Percentiles rank a stretch among this genome's conserved stretches.
Conservation (phyloP, 92 coral and sea anemone genomes). For the Epizoanthus rinbou region DNA sequence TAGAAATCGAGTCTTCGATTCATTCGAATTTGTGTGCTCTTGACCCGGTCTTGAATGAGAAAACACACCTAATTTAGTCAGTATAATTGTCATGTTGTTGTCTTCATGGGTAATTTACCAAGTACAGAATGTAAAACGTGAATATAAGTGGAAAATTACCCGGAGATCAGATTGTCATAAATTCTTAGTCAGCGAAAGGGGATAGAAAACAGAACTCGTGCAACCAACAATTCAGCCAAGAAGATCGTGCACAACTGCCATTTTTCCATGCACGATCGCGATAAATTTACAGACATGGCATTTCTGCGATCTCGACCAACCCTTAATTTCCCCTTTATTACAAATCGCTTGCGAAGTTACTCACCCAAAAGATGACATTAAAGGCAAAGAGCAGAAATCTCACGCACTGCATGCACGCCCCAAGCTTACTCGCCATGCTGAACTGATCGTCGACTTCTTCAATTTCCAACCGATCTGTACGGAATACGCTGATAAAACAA, state of each 20-base stretch:
- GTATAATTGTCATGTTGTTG: too few species aligned
- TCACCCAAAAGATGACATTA: constrained; percentile 90
- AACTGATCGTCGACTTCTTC: background rate
- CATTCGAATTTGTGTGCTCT: too few species aligned
- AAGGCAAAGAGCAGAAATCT: constrained; percentile 75
- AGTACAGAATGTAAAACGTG: too few species aligned
- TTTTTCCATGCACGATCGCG: background rate
- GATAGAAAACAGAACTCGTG: background rate
- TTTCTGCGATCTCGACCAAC: background rate
- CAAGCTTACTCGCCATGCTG: constrained; percentile 63
- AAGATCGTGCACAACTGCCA: too few species aligned
- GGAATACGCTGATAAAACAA: background rate
- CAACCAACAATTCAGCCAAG: background rate
- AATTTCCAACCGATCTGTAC: constrained; percentile 4
- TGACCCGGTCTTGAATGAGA: too few species aligned
- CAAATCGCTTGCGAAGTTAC: constrained; percentile 19
- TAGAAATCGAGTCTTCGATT: too few species aligned
- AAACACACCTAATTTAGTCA: too few species aligned
- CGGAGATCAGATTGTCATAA: too few species aligned
- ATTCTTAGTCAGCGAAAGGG: too few species aligned
- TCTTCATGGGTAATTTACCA: too few species aligned
- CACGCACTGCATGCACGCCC: constrained; percentile 90
- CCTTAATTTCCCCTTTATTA: background rate
- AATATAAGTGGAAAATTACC: too few species aligned
- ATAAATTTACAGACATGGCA: background rate